Evolutionary conservation across 1,140 invertebrate species (phyloP).

Genomic region (Druon quercuslanigerum): DNA sequence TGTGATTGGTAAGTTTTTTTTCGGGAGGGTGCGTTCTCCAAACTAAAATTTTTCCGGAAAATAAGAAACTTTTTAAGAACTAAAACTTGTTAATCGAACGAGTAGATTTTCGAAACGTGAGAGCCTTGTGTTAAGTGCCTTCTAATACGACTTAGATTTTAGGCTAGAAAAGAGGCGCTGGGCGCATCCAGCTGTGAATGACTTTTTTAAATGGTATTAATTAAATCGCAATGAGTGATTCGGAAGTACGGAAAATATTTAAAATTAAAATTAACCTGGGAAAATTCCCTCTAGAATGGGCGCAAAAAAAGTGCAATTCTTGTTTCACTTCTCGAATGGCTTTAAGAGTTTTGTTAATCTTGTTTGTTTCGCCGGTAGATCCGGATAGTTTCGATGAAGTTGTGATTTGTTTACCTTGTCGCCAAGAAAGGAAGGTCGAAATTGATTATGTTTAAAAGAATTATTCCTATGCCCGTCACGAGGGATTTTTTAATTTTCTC

Average conservation of each 20-base stretch:
- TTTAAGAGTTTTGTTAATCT: conserved; percentile 23
- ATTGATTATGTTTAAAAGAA: conserved; percentile 7
- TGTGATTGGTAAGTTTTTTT: neutral
- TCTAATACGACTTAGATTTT: conserved; percentile 75
- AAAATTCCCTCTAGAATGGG: neutral
- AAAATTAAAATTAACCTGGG: neutral
- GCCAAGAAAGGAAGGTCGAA: conserved; percentile 4
- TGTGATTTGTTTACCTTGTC: neutral
- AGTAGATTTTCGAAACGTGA: conserved; percentile 67
- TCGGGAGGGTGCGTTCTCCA: neutral
- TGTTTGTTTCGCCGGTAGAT: conserved; percentile 19
- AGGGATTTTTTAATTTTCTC: conserved; percentile 38
- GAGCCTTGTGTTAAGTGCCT: conserved; percentile 76
- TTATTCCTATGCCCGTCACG: conserved; percentile 25
- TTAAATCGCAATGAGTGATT: conserved; percentile 45
- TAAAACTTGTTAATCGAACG: conserved; percentile 49
- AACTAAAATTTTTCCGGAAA: conserved; percentile 38
- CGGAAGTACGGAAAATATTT: conserved; percentile 40
- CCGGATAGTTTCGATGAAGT: no score
- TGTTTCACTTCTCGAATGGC: neutral
- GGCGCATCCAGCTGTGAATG: conserved; percentile 69
- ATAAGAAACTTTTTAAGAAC: conserved; percentile 49
- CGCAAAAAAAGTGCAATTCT: conserved; percentile 6
- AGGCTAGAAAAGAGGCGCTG: conserved; percentile 74
- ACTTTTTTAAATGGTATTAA: conserved; percentile 69